Base-by-base conservation (phyloP, 2,888 invertebrate species). In the Tenthredo mesomela region DNA sequence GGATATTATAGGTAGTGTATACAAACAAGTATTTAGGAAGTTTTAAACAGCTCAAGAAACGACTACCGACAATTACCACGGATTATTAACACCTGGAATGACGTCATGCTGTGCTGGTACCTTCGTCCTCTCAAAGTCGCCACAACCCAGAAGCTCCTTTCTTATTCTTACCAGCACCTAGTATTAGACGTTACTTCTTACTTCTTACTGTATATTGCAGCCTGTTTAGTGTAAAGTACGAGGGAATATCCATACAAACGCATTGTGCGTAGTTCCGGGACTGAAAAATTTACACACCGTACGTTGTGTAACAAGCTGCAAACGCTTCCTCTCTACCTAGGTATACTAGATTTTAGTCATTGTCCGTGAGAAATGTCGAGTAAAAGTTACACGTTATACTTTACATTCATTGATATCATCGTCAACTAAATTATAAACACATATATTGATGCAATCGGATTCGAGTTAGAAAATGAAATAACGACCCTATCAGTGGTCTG, bases 71-170 rank as follows among this genome's bases (percentile, higher is more conserved):
- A 92, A 93, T 93, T 93, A 92, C 89, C 88, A 88, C 86, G 93
- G 93, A 93, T 93, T 93, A 93, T 92, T 91, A 91, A 92, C 93
- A 92, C 93, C 93, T 93, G 93, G 93, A 88, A 88, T 87, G 90
- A 88, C 90, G 89, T 90, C 91, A 90, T 88, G 92, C 92, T 92
- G 91, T 86, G 82, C 18, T 40, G 15, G 40, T 61, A 40, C 58
- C 54, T 73, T 47, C 73, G 29, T 29, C 73, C 73, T 73, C 40
- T 25, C 18, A 50, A 77, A 77, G 77, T 77, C 77, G 77, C 43
- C 71, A 37, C 50, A 58, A n/a, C n/a, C 61, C 4, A 80, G 58
- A 58, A 61, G 37, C 80, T 80, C 33, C 77, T 50, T 29, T 77
- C 54, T 77, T 33, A 54, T 77, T 77, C 77, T 54, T 40, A 33